These are phyloP conservation scores for Myotis vivesi DNA, from an alignment of 2,797 vertebrate genomes.

Conservation along the genomic window DNA sequence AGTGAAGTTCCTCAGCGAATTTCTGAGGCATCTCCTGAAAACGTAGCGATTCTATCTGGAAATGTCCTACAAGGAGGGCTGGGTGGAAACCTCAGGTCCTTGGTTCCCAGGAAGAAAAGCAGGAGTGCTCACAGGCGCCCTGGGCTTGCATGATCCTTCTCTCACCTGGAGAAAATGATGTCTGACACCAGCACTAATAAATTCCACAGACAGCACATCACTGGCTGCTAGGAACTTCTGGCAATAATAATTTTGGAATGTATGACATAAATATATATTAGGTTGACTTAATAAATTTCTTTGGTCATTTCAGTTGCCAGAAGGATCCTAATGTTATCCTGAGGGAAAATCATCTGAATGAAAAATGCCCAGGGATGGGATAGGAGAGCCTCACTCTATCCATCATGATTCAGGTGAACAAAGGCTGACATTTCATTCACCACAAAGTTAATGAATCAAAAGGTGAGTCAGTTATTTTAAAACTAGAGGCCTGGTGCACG, in stretches of 20 bases:
- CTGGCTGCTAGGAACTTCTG: not conserved
- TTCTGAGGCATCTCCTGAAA: not conserved
- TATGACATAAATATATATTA: not conserved
- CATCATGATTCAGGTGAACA: not conserved
- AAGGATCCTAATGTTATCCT: not conserved
- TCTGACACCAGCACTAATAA: not conserved
- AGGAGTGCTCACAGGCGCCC: not conserved
- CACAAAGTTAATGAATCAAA: constrained; percentile 10
- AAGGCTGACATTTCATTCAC: not conserved
- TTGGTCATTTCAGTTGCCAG: not conserved
- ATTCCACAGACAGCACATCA: not conserved
- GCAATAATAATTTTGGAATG: not conserved
- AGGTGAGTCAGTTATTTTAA: not conserved
- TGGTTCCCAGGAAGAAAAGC: not conserved
- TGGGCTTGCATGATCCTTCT: not conserved
- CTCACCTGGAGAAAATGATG: not conserved
- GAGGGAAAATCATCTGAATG: not conserved
- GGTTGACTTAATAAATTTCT: not conserved
- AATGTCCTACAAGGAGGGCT: not conserved
- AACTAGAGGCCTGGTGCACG: not conserved
- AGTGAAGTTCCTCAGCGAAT: not conserved
- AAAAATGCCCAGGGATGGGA: not conserved
- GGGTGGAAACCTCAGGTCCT: not conserved
- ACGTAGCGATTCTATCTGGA: not conserved
- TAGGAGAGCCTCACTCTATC: not conserved